These are phyloP conservation scores for mouse (Mus musculus) DNA, from an alignment of 2,113 vertebrate species.

Conservation along the genomic window DNA sequence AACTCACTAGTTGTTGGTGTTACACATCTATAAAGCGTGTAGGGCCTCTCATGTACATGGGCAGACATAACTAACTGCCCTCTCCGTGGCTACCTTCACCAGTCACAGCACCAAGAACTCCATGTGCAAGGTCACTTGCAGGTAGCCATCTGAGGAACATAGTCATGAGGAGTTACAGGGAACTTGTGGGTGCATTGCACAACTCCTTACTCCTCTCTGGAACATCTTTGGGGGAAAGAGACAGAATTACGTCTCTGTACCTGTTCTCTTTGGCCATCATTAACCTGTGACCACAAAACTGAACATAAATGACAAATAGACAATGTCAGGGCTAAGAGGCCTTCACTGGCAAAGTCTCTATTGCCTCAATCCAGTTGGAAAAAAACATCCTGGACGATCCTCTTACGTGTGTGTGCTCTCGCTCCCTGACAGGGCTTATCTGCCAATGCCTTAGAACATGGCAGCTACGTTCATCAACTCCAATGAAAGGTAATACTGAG, in stretches of 20 bases:
- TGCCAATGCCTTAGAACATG: neutral
- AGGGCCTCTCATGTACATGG: neutral
- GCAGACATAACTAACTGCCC: too few species aligned
- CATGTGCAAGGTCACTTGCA: neutral
- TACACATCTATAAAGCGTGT: too few species aligned
- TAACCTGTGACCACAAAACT: neutral
- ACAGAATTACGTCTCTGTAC: neutral
- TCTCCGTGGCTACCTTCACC: too few species aligned
- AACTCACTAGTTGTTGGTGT: neutral
- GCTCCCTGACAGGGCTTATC: neutral
- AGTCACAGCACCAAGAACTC: accelerated
- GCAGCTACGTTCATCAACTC: accelerated
- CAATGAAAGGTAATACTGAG: neutral
- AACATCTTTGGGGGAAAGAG: neutral
- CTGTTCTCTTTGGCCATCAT: neutral
- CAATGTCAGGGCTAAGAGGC: neutral
- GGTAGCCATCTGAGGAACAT: neutral
- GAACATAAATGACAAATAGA: slow-evolving; percentile 13
- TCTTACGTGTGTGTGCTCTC: neutral
- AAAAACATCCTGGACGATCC: neutral
- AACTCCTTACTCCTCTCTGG: neutral
- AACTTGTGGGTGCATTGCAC: neutral
- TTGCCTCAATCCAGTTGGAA: neutral
- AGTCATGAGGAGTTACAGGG: neutral
- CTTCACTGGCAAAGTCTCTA: neutral